Percentiles rank a stretch among this genome's conserved stretches.
Conservation (phyloP, 2,888 invertebrate species). For the Nomada lathburiana region DNA sequence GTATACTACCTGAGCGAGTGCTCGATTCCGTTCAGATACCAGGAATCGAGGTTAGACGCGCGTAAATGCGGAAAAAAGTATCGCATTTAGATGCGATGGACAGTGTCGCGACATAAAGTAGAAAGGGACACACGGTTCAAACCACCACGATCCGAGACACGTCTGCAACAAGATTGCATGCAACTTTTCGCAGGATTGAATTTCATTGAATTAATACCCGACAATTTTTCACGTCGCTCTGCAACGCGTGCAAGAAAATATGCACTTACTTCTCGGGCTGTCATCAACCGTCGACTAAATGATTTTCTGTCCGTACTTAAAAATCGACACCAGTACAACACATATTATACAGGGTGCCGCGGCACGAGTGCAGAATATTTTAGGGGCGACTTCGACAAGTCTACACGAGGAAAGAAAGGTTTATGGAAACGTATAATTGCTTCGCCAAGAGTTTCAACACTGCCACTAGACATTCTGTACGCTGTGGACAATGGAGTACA, state of each 20-base stretch:
- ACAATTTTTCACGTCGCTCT: background rate
- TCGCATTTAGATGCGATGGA: conserved; percentile 34
- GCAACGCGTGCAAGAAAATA: background rate
- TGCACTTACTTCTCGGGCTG: background rate
- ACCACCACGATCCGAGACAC: conserved; percentile 7
- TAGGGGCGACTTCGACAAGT: too few species aligned
- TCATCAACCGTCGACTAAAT: background rate
- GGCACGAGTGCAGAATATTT: too few species aligned
- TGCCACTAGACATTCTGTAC: too few species aligned
- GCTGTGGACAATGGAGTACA: too few species aligned
- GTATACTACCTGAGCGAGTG: conserved; percentile 21
- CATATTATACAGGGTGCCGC: too few species aligned
- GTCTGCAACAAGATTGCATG: conserved; percentile 16
- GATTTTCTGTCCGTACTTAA: too few species aligned
- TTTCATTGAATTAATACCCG: conserved; percentile 18
- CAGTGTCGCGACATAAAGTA: background rate
- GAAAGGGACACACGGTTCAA: background rate
- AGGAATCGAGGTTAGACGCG: conserved; percentile 24
- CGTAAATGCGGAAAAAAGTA: conserved; percentile 5
- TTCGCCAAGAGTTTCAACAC: too few species aligned
- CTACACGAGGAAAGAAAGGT: too few species aligned
- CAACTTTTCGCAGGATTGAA: conserved; percentile 42
- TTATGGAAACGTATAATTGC: too few species aligned
- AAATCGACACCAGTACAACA: too few species aligned
- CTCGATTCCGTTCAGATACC: conserved; percentile 29